A percentile compares a stretch with the other conserved stretches of the same genome.
Evolutionary conservation across 2,888 invertebrate genomes (phyloP).

Genomic region (Drosophila phalerata): DNA sequence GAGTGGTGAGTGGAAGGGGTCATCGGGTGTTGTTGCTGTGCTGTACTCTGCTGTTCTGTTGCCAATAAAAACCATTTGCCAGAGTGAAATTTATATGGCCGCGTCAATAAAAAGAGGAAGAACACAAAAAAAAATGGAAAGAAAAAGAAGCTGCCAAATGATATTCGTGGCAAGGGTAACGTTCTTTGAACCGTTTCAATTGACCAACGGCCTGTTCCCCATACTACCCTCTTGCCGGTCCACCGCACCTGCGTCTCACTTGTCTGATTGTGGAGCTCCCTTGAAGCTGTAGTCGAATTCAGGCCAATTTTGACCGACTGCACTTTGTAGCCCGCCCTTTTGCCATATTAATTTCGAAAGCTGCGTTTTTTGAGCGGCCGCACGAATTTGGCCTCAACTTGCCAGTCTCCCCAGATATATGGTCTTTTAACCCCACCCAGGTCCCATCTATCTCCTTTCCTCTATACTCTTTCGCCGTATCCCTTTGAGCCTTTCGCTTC

Average conservation of each 20-base stretch:
- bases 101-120: slow-evolving; percentile 60
- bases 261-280: slow-evolving; percentile 42
- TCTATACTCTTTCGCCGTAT: too few species aligned
- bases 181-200: slow-evolving; percentile 78
- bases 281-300: slow-evolving; percentile 32
- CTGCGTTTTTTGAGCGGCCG: slow-evolving; percentile 63
- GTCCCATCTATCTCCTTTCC: too few species aligned
- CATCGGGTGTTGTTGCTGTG: slow-evolving; percentile 5
- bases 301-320: slow-evolving; percentile 46
- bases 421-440: neutral
- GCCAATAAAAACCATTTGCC: slow-evolving; percentile 80
- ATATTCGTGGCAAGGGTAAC: slow-evolving; percentile 44
- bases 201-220: slow-evolving; percentile 58
- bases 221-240: neutral
- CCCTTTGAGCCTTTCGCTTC: slow-evolving; percentile 14
- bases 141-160: slow-evolving; percentile 42
- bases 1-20: too few species aligned
- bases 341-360: slow-evolving; percentile 67
- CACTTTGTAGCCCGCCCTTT: slow-evolving; percentile 48
- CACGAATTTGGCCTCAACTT: slow-evolving; percentile 49
- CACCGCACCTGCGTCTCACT: slow-evolving; percentile 16
- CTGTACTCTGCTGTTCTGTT: slow-evolving; percentile 37
- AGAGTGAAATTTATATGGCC: slow-evolving; percentile 77
- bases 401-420: neutral
- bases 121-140: neutral